phyloP scores from a whole-genome alignment of 2,113 vertebrate species.

The Pygoscelis adeliae region DNA sequence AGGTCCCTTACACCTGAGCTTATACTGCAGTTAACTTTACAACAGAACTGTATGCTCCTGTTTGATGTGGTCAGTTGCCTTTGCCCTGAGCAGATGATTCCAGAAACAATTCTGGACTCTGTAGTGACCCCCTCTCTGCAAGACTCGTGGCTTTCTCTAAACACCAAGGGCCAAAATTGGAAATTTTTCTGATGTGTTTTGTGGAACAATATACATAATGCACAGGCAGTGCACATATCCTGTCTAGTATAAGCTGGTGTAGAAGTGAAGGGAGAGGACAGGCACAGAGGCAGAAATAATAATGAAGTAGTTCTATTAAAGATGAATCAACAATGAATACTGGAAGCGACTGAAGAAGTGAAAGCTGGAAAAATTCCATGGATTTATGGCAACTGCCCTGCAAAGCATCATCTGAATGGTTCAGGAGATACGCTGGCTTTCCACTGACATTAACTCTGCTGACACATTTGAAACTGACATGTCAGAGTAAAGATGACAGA shows the following conservation, averaged over 20 bases:
- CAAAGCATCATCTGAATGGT: background rate
- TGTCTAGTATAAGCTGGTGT: background rate
- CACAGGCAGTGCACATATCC: background rate
- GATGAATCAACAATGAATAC: background rate
- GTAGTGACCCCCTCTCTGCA: accelerated
- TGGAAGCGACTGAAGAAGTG: background rate
- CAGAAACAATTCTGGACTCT: background rate
- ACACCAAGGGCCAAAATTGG: background rate
- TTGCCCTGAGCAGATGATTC: background rate
- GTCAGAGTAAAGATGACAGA: background rate
- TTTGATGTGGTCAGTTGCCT: background rate
- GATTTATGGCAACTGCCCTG: background rate
- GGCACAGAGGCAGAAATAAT: background rate
- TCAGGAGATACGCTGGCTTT: background rate
- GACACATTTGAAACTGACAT: background rate
- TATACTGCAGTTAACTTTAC: background rate
- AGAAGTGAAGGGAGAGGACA: background rate
- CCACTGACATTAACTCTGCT: background rate
- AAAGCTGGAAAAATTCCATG: background rate
- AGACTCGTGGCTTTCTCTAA: background rate
- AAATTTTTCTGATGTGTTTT: background rate
- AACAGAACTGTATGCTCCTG: accelerated
- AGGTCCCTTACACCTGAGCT: background rate
- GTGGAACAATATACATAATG: background rate
- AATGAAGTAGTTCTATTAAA: background rate